Percentiles rank a stretch among this genome's conserved stretches.
These are phyloP conservation scores for Chionomys nivalis DNA, from an alignment of 2,113 vertebrate genomes.

Conservation along the genomic window DNA sequence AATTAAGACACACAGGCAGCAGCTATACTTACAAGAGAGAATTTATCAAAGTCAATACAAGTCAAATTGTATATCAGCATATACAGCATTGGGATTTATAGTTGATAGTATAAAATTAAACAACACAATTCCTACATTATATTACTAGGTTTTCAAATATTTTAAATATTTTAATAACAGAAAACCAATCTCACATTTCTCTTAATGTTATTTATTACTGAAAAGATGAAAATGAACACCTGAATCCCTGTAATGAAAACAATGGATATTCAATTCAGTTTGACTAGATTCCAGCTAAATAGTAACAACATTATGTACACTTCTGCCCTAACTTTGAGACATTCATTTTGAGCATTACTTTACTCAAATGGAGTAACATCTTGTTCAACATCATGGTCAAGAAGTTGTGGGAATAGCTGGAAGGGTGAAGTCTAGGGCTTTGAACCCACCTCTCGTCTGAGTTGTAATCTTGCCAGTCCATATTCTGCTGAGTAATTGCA, in stretches of 20 bases:
- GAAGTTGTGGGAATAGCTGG: not conserved
- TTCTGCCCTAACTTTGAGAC: constrained; percentile 29
- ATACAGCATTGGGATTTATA: not conserved
- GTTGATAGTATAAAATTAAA: constrained; percentile 50
- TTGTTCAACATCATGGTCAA: not conserved
- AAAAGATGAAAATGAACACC: constrained; percentile 38
- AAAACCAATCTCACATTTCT: constrained; percentile 9
- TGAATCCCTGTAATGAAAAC: constrained; percentile 43
- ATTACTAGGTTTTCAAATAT: constrained; percentile 5
- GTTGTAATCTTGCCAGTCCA: not conserved
- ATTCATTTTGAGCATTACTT: constrained; percentile 3
- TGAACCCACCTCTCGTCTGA: not conserved
- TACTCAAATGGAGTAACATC: not conserved
- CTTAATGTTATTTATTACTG: constrained; percentile 33
- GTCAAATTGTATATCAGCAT: not conserved
- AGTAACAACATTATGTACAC: constrained; percentile 6
- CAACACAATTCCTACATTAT: not conserved
- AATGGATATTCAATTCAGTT: constrained; percentile 14
- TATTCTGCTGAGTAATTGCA: not conserved
- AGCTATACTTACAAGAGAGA: constrained; percentile 16
- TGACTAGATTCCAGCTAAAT: constrained; percentile 49
- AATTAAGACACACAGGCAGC: constrained; percentile 33
- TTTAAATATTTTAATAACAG: constrained; percentile 48
- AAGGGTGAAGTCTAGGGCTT: not conserved
- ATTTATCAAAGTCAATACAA: constrained; percentile 50